Evolutionary conservation across 2,113 vertebrate genomes (phyloP).

Genomic region (Saguinus midas): DNA sequence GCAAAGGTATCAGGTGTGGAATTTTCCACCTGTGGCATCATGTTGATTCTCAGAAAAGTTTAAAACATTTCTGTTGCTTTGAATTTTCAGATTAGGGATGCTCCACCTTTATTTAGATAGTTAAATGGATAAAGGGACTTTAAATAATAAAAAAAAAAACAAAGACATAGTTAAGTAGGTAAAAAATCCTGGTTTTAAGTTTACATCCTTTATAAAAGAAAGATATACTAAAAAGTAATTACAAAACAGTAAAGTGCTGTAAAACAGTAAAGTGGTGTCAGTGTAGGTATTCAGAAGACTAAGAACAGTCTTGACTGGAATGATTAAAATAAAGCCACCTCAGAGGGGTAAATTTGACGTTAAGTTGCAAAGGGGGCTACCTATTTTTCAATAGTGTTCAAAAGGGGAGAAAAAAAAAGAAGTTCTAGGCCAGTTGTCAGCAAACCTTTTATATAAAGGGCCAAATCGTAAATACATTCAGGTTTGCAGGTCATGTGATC

Average conservation of each 20-base stretch:
- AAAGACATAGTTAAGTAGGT: background rate
- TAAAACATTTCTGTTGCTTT: background rate
- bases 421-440: background rate
- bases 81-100: background rate
- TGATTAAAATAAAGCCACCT: background rate
- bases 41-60: background rate
- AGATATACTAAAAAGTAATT: background rate
- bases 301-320: background rate
- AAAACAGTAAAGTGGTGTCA: background rate
- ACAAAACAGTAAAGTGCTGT: background rate
- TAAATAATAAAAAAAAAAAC: background rate
- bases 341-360: background rate
- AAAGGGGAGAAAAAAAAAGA: background rate
- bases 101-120: background rate
- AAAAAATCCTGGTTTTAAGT: background rate
- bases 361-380: background rate
- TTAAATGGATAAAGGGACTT: background rate
- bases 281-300: background rate
- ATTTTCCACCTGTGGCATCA: background rate
- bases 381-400: background rate
- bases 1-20: background rate
- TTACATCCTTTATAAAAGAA: background rate
- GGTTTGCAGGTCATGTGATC: background rate
- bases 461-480: background rate
- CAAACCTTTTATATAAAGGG: background rate